Base-by-base conservation (phyloP, 2,113 vertebrate species). In the Pseudorasbora parva region DNA sequence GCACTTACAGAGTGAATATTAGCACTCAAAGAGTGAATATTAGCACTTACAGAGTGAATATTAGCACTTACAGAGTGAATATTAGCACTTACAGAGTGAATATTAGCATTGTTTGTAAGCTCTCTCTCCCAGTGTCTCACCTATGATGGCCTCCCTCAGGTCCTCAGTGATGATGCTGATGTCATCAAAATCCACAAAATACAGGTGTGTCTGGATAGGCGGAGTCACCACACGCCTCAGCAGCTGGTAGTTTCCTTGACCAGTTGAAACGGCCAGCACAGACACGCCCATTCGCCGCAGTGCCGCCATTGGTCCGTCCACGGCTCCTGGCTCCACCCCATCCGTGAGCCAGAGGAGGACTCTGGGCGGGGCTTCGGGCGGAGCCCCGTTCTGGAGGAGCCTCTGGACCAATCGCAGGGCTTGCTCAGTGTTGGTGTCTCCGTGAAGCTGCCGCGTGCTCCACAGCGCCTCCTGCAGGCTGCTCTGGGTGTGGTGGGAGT, bases 301-400 rank as follows among this genome's bases (percentile, higher is more conserved):
- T 12, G 92, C 91, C 66, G 89, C 91, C 96, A 96, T 96, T 30
- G 95, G 95, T 84, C 92, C 91, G 0, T 93, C 93, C 89, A 98
- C 94, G 11, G 96, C 93, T 0, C 97, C 97, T 0, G 94, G 97
- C 87, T 96, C 96, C 84, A 96, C 94, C 3, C 97, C 98, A 0
- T 99, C 98, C 0, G 98, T 99, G 87, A 99, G 90, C 98, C 98
- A 99, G 62, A 99, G 93, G 90, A 99, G 88, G 4, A 98, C 97
- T 83, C 97, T 96, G 3, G 97, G 96, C 8, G 97, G 95, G 0
- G 59, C 88, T 0, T n/a, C 0, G 86, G 90, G 0, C 88, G 14
- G 47, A 17, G 1, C 14, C 8, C 9, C 41, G 7, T 8, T 43
- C 8, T 94, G 43, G 8, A 93, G 94, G 90, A 89, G 82, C 4